Percentiles rank a stretch among this genome's conserved stretches.
Evolutionary conservation across 2,113 vertebrate genomes (phyloP).

Genomic region (Galbula dea): DNA sequence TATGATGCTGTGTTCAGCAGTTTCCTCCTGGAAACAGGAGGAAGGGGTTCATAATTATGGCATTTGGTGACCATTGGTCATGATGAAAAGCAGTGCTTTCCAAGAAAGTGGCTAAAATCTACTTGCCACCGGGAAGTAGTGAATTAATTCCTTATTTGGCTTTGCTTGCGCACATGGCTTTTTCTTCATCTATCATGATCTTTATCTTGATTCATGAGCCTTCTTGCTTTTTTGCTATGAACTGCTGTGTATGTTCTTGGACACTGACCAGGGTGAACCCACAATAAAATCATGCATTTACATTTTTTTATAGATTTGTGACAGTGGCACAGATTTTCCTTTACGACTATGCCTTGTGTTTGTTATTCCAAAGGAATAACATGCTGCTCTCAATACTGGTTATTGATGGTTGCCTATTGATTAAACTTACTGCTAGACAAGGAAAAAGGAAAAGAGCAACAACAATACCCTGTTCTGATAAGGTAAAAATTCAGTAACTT

Average conservation of each 20-base stretch:
- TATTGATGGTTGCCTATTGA: not conserved
- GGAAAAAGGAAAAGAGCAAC: not conserved
- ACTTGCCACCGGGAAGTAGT: not conserved
- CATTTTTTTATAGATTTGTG: not conserved
- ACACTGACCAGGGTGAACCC: not conserved
- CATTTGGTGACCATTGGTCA: not conserved
- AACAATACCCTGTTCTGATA: not conserved
- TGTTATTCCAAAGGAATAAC: not conserved
- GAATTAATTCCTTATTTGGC: not conserved
- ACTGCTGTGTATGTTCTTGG: not conserved
- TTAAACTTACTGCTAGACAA: not conserved
- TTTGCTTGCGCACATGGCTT: not conserved
- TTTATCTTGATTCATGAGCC: not conserved
- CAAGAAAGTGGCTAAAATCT: not conserved
- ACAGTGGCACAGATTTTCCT: not conserved
- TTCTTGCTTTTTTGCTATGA: not conserved
- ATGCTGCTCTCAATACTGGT: not conserved
- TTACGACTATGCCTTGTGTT: not conserved
- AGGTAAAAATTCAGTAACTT: not conserved
- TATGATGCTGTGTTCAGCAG: rapidly evolving
- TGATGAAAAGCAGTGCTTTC: not conserved
- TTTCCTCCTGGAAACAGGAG: not conserved
- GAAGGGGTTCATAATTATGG: not conserved
- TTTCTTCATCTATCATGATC: not conserved
- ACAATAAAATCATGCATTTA: not conserved